A percentile compares a stretch with the other conserved stretches of the same genome.
These are phyloP conservation scores for Ephydatia muelleri DNA, from an alignment of 37 sponge, comb jelly and placozoan species.

Conservation along the genomic window DNA sequence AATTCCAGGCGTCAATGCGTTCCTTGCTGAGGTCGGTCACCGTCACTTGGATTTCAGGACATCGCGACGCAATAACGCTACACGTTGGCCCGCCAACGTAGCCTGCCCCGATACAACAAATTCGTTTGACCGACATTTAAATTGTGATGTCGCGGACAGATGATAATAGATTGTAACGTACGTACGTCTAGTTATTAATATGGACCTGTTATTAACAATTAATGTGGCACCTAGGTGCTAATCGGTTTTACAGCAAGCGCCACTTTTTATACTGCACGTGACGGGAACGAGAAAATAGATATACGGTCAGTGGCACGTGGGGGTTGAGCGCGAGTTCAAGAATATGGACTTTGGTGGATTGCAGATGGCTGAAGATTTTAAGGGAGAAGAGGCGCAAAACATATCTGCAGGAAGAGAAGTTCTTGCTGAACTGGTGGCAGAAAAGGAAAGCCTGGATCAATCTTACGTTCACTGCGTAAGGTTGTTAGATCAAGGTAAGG, in stretches of 20 bases:
- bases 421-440: slow-evolving; percentile 58
- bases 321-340: background rate
- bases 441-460: slow-evolving; percentile 68
- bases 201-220: too few species aligned
- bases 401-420: slow-evolving; percentile 22
- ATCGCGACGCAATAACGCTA: slow-evolving; percentile 83
- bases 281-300: background rate
- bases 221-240: too few species aligned
- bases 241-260: too few species aligned
- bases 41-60: slow-evolving; percentile 75
- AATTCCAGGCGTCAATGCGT: slow-evolving; percentile 90
- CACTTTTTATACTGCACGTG: background rate
- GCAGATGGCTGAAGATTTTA: slow-evolving; percentile 1
- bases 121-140: slow-evolving; percentile 48
- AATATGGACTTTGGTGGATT: background rate
- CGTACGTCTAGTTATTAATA: too few species aligned
- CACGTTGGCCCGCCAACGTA: slow-evolving; percentile 94
- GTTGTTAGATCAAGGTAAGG: slow-evolving; percentile 64
- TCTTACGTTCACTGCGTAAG: slow-evolving; percentile 59
- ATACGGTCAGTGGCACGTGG: background rate
- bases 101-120: slow-evolving; percentile 94
- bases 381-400: background rate
- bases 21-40: slow-evolving; percentile 80
- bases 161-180: background rate
- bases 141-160: background rate